Percentiles rank a stretch among this genome's conserved stretches.
phyloP scores from a whole-genome alignment of 1,140 invertebrate genomes.

The Varroa destructor region DNA sequence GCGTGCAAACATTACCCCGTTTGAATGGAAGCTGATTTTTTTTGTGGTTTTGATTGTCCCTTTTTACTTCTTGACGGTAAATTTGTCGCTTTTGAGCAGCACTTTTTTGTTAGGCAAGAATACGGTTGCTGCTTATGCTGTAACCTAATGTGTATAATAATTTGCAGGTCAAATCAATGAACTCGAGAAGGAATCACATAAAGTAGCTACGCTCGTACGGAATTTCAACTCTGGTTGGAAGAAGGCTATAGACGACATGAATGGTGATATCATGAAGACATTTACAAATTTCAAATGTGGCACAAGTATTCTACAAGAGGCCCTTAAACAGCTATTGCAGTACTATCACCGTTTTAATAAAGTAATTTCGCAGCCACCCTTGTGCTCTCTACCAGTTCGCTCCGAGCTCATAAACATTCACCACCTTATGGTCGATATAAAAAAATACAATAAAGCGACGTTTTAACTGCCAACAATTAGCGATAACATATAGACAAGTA shows the following conservation, averaged over 20 bases:
- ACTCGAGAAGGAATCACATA: slow-evolving; percentile 43
- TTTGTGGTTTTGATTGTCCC: too few species aligned
- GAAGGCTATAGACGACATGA: slow-evolving; percentile 79
- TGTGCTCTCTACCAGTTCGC: slow-evolving; percentile 53
- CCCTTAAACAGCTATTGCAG: slow-evolving; percentile 85
- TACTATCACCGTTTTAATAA: slow-evolving; percentile 97
- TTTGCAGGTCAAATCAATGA: slow-evolving; percentile 30
- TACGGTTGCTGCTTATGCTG: too few species aligned
- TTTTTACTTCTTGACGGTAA: too few species aligned
- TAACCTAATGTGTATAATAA: too few species aligned
- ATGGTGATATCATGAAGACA: slow-evolving; percentile 79
- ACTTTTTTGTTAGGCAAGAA: too few species aligned
- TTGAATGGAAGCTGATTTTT: too few species aligned
- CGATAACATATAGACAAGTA: slow-evolving; percentile 7
- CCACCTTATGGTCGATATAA: slow-evolving; percentile 97
- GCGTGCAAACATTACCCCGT: too few species aligned
- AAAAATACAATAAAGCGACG: slow-evolving; percentile 82
- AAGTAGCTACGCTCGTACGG: slow-evolving; percentile 65
- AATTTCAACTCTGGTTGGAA: slow-evolving; percentile 88
- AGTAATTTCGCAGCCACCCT: slow-evolving; percentile 60
- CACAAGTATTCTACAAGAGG: slow-evolving; percentile 71
- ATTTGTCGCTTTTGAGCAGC: too few species aligned
- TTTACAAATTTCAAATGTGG: slow-evolving; percentile 94
- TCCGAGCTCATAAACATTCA: slow-evolving; percentile 93
- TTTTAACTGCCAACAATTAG: slow-evolving; percentile 39